Evolutionary conservation across 2,797 vertebrate genomes (phyloP).

Genomic region (Myripristis jacobus): DNA sequence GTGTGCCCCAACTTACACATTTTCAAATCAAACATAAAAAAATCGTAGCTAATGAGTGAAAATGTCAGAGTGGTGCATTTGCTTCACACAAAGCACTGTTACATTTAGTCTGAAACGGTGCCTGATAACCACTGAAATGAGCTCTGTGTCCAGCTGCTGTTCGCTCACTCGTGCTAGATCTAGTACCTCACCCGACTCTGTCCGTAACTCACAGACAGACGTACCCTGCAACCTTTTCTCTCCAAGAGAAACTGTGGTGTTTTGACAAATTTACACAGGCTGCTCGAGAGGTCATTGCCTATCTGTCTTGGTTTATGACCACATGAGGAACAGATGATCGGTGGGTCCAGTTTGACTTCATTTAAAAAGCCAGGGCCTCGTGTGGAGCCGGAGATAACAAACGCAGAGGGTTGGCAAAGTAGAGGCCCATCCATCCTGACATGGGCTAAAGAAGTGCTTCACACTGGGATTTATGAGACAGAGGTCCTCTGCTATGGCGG

Average conservation of each 20-base stretch:
- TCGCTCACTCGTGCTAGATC: constrained; percentile 15
- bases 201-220: constrained; percentile 24
- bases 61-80: constrained; percentile 17
- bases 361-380: constrained; percentile 30
- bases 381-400: constrained; percentile 16
- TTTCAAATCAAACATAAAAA: no score
- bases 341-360: constrained; percentile 22
- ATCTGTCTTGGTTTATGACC: constrained; percentile 21
- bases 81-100: constrained; percentile 24
- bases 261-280: constrained; percentile 34
- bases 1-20: constrained; percentile 9
- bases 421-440: constrained; percentile 37
- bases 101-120: constrained; percentile 33
- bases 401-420: constrained; percentile 36
- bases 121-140: constrained; percentile 27
- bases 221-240: constrained; percentile 3
- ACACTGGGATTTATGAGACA: constrained; percentile 49
- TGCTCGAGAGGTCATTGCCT: constrained; percentile 9
- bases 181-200: neutral
- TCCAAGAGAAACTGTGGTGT: constrained; percentile 14
- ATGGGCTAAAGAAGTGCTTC: constrained; percentile 28
- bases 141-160: constrained; percentile 16
- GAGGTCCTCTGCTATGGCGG: constrained; percentile 47
- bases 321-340: constrained; percentile 37
- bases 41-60: neutral